A percentile compares a stretch with the other conserved stretches of the same genome.
Conservation (phyloP, 2,888 invertebrate species). For the Odontocolon sp. region DNA sequence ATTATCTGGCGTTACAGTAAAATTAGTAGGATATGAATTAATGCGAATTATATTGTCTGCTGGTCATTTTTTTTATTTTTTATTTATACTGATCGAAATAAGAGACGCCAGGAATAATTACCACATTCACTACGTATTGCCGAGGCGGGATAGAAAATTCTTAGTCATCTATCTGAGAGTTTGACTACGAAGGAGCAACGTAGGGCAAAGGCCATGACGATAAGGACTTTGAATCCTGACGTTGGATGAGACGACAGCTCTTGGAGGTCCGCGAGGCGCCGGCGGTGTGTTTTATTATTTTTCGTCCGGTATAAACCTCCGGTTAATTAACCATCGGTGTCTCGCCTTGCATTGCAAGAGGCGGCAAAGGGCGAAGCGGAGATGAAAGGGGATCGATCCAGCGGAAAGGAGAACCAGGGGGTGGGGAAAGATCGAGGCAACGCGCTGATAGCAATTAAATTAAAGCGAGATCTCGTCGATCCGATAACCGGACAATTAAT, state of each 20-base stretch:
- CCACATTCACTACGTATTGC: conserved; percentile 11
- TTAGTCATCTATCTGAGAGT: conserved; percentile 20
- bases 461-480: conserved; percentile 73
- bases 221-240: conserved; percentile 46
- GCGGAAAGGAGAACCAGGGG: neutral
- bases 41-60: too few relatives aligned
- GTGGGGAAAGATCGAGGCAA: conserved; percentile 42
- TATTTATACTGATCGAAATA: conserved; percentile 12
- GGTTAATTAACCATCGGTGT: conserved; percentile 55
- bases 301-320: conserved; percentile 30
- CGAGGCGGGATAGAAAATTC: conserved; percentile 26
- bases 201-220: conserved; percentile 17
- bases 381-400: neutral
- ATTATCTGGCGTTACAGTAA: too few relatives aligned
- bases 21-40: too few relatives aligned
- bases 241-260: conserved; percentile 50
- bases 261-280: conserved; percentile 17
- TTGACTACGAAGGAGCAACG: neutral
- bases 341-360: conserved; percentile 12
- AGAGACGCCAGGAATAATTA: conserved; percentile 31
- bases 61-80: too few relatives aligned
- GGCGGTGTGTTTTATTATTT: conserved; percentile 39
- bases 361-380: neutral
- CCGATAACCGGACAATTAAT: conserved; percentile 77
- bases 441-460: conserved; percentile 76